phyloP scores from a whole-genome alignment of 92 coral and sea anemone genomes.

The Scolanthus callimorphus region DNA sequence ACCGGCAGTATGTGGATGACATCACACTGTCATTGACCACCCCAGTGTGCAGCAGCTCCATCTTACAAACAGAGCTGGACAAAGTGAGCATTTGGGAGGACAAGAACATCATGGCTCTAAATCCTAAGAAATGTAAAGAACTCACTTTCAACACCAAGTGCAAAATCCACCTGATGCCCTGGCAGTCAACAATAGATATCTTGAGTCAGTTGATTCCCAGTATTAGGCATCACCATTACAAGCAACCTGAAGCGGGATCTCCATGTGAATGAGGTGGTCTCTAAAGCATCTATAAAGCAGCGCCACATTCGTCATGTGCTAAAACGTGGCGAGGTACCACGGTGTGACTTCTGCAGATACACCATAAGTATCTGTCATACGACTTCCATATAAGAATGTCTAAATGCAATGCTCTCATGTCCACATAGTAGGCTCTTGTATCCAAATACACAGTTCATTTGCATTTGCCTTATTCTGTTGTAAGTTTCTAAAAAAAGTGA shows the following conservation, averaged over 20 bases:
- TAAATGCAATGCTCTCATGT: no score
- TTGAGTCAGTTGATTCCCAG: not conserved
- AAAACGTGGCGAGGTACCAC: not conserved
- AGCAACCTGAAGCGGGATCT: not conserved
- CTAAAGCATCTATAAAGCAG: not conserved
- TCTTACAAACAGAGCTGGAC: not conserved
- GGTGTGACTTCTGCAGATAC: no score
- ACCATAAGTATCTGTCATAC: no score
- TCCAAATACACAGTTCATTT: no score
- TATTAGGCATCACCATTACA: not conserved
- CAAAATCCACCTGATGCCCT: not conserved
- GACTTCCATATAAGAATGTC: no score
- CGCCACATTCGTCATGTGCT: not conserved
- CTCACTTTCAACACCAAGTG: not conserved
- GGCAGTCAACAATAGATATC: not conserved
- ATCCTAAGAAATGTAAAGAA: not conserved
- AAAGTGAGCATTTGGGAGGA: not conserved
- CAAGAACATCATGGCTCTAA: not conserved
- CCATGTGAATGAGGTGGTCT: not conserved
- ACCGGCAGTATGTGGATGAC: conserved; percentile 18
- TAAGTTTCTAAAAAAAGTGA: no score
- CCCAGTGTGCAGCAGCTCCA: not conserved
- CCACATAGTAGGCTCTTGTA: no score
- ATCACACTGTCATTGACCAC: not conserved
- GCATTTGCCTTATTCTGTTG: no score